Conservation (phyloP, 2,888 invertebrate genomes). For the Amiota minor region DNA sequence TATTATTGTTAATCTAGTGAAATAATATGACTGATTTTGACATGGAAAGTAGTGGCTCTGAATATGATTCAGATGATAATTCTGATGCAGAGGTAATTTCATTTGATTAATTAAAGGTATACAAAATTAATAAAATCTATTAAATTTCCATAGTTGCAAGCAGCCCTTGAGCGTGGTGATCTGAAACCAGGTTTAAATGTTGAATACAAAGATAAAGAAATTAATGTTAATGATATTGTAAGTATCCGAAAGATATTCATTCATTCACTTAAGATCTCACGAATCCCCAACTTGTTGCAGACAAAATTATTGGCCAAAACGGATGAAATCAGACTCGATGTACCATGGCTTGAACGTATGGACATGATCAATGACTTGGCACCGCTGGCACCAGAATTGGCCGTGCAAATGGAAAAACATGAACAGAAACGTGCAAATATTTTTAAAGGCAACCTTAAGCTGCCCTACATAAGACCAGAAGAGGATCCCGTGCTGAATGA, state of each 20-base stretch:
- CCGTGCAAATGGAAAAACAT: constrained; percentile 83
- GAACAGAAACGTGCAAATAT: constrained; percentile 80
- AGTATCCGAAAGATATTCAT: constrained; percentile 64
- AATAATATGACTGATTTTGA: constrained; percentile 58
- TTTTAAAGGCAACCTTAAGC: constrained; percentile 81
- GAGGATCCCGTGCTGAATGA: constrained; percentile 91
- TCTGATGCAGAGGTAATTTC: constrained; percentile 70
- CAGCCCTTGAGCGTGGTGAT: constrained; percentile 88
- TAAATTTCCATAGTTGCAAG: constrained; percentile 82
- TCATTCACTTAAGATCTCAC: background rate
- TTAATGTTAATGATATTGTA: constrained; percentile 83
- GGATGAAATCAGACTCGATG: constrained; percentile 80
- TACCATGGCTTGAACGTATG: constrained; percentile 90
- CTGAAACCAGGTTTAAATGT: constrained; percentile 90
- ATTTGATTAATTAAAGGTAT: background rate
- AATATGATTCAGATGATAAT: constrained; percentile 64
- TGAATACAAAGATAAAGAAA: constrained; percentile 77
- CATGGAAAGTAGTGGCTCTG: constrained; percentile 64
- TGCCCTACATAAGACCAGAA: constrained; percentile 77
- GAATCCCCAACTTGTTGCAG: constrained; percentile 46
- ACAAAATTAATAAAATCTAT: background rate
- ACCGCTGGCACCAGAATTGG: constrained; percentile 88
- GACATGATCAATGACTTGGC: constrained; percentile 86
- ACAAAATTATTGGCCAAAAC: constrained; percentile 79
- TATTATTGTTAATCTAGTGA: constrained; percentile 25